Conservation (phyloP, 2,797 vertebrate genomes). For the Enteromius unitaeniatus region DNA sequence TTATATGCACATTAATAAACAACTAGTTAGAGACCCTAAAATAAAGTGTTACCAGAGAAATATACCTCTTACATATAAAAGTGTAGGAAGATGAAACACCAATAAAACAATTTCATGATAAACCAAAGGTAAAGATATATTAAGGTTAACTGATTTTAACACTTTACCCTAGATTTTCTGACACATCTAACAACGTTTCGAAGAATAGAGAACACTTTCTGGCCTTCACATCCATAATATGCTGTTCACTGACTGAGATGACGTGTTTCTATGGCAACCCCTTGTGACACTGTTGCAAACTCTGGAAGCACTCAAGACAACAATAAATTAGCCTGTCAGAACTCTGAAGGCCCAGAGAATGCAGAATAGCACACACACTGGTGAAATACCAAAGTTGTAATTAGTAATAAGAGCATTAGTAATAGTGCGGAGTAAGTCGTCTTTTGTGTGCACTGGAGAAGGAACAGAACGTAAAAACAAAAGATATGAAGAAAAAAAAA, state of each 20-base stretch:
- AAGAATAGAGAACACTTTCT: conserved; percentile 26
- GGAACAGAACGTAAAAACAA: not conserved
- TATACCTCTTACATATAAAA: not conserved
- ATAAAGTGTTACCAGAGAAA: not conserved
- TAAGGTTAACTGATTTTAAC: not conserved
- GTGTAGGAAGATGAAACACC: not conserved
- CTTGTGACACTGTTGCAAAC: conserved; percentile 7
- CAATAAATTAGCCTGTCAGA: conserved; percentile 40
- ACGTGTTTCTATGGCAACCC: conserved; percentile 55
- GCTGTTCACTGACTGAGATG: conserved; percentile 24
- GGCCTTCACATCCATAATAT: conserved; percentile 39
- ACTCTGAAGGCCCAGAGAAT: conserved; percentile 20
- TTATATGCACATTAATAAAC: no score
- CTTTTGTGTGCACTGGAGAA: not conserved
- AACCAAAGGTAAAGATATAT: no score
- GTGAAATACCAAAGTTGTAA: not conserved
- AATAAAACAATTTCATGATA: not conserved
- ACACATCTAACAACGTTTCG: conserved; percentile 11
- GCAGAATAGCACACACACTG: conserved; percentile 1
- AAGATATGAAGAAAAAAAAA: not conserved
- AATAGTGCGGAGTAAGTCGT: not conserved
- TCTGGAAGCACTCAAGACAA: conserved; percentile 21
- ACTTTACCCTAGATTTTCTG: not conserved
- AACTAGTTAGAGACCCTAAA: no score
- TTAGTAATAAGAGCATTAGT: not conserved